These are phyloP conservation scores for Hirtodrosophila confusa DNA, from an alignment of 2,888 invertebrate species.

Conservation along the genomic window DNA sequence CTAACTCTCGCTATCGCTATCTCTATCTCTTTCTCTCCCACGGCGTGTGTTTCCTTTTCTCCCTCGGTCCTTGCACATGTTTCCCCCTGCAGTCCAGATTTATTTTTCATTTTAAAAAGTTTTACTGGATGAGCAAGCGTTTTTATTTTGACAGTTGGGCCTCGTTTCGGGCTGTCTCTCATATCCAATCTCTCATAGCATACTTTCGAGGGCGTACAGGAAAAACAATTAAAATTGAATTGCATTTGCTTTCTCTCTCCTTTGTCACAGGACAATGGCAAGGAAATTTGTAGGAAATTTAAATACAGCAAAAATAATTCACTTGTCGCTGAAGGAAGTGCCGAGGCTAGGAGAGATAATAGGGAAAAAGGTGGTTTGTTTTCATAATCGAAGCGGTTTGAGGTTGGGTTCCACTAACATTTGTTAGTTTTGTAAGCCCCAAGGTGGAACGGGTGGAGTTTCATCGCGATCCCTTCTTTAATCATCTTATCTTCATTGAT, in stretches of 20 bases:
- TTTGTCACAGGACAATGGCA: slow-evolving; percentile 24
- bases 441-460: too few species aligned
- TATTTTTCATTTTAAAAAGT: slow-evolving; percentile 55
- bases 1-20: not conserved
- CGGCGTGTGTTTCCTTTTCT: not conserved
- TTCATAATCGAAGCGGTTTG: slow-evolving; percentile 23
- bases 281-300: slow-evolving; percentile 30
- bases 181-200: slow-evolving; percentile 22
- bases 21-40: not conserved
- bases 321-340: slow-evolving; percentile 10
- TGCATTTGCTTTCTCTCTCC: slow-evolving; percentile 48
- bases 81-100: slow-evolving; percentile 38
- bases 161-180: slow-evolving; percentile 1
- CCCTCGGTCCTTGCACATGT: not conserved
- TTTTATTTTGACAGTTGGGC: slow-evolving; percentile 76
- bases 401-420: too few species aligned
- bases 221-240: slow-evolving; percentile 76
- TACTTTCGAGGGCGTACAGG: slow-evolving; percentile 32
- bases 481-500: too few species aligned
- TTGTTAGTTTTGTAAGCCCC: too few species aligned
- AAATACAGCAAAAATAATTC: slow-evolving; percentile 18
- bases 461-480: too few species aligned
- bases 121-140: slow-evolving; percentile 66
- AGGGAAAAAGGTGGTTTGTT: not conserved
- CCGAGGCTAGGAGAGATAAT: slow-evolving; percentile 15